phyloP scores from a whole-genome alignment of 2,888 invertebrate genomes.

The Melieria picta region DNA sequence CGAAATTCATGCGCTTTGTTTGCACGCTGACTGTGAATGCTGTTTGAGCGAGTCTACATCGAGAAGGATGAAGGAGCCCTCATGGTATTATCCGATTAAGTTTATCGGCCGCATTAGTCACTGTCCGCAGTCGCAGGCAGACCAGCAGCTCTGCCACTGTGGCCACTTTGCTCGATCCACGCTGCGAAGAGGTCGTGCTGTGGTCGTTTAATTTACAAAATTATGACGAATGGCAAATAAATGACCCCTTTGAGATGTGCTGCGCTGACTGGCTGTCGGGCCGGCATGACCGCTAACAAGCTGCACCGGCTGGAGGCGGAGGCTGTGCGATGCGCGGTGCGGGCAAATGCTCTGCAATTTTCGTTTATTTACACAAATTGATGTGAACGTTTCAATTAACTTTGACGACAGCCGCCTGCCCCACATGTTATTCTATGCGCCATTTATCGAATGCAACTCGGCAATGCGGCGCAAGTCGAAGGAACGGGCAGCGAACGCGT shows the following conservation, averaged over 20 bases:
- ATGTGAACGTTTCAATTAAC: conserved; percentile 11
- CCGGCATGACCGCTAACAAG: not conserved
- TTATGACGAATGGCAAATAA: conserved; percentile 30
- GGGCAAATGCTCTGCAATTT: conserved; percentile 9
- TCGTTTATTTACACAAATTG: not conserved
- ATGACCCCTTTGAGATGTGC: not conserved
- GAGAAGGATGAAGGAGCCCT: no score
- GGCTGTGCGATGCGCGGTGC: conserved; percentile 27
- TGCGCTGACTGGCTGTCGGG: no score
- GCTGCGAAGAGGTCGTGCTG: conserved; percentile 11
- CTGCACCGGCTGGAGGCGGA: conserved; percentile 15
- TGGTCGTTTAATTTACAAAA: conserved; percentile 35
- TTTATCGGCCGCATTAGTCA: conserved; percentile 19
- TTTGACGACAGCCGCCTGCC: not conserved
- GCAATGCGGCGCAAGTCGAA: no score
- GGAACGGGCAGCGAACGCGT: no score
- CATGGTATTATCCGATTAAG: no score
- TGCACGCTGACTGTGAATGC: no score
- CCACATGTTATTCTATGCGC: not conserved
- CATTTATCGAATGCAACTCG: no score
- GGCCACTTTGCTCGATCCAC: not conserved
- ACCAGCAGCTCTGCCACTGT: not conserved
- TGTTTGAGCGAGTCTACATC: no score
- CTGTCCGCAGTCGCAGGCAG: not conserved
- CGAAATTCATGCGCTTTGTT: no score